These are phyloP conservation scores for Synanceia verrucosa DNA, from an alignment of 2,797 vertebrate species.

Conservation along the genomic window DNA sequence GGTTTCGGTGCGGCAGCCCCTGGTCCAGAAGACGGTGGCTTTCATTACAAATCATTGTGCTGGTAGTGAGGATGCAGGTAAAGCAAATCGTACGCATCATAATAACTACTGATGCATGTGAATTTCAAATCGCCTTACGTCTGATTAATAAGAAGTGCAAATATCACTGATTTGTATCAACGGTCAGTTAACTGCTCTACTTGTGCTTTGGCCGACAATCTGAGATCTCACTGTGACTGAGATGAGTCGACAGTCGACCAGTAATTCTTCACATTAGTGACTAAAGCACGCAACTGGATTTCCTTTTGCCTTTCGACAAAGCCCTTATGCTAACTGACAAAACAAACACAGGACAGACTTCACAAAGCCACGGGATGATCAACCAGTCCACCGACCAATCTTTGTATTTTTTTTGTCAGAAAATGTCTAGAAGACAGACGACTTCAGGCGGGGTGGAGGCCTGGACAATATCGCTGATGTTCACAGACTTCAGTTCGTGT, in stretches of 20 bases:
- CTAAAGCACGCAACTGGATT: conserved; percentile 34
- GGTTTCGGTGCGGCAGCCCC: no score
- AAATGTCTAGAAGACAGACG: conserved; percentile 39
- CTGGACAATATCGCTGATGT: conserved; percentile 17
- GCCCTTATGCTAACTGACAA: conserved; percentile 69
- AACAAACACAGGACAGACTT: conserved; percentile 53
- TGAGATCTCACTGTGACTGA: conserved; percentile 8
- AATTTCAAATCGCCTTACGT: conserved; percentile 20
- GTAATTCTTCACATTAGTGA: conserved; percentile 29
- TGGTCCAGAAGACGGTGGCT: neutral
- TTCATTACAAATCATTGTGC: conserved; percentile 9
- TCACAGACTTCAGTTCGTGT: conserved; percentile 1
- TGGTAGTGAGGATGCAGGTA: neutral
- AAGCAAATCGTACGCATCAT: conserved; percentile 31
- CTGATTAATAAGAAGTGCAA: conserved; percentile 62
- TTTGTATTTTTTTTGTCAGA: conserved; percentile 30
- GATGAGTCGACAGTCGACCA: conserved; percentile 2
- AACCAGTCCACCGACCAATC: conserved; percentile 9
- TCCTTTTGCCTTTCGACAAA: conserved; percentile 46
- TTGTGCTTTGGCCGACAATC: conserved; percentile 55
- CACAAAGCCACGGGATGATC: conserved; percentile 53
- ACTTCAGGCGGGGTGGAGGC: conserved; percentile 1
- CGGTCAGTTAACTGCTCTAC: conserved; percentile 19
- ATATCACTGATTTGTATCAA: conserved; percentile 28
- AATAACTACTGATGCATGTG: conserved; percentile 33